Base-by-base conservation (phyloP, 1,140 invertebrate species). In the Sipha flava region DNA sequence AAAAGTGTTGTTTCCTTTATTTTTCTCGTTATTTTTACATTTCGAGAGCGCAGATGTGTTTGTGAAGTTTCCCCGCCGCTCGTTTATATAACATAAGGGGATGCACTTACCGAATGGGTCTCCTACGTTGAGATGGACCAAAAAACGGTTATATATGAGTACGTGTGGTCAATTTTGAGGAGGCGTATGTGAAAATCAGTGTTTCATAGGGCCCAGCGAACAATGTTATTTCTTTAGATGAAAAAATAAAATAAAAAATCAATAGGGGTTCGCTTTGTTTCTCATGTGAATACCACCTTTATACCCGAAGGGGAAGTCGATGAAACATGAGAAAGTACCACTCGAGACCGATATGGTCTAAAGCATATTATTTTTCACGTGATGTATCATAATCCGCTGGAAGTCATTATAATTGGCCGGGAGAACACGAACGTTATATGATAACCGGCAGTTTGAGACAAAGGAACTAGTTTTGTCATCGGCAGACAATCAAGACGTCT, bases 381-480 rank as follows among this genome's bases (percentile, higher is more conserved):
- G 68, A 49, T 72, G 43, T 26, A 72, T 49, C 68, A n/a, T 72
- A 72, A 72, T 72, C 43, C 29, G 23, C 43, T 72, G 40, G 43
- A 31, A 72, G 68, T 72, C 68, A 49, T 72, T 72, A 72, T 72
- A 72, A 72, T 72, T 72, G 68, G 26, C 68, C 26, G 43, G 68
- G 68, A 31, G 43, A 45, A 21, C 68, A 47, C 26, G 26, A 29
- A 72, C 68, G 68, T 47, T 72, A 72, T n/a, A 47, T 43, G 68
- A 47, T 40, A 47, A 45, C 68, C 23, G 14, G 26, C 68, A 45
- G 68, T 72, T 18, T 21, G 43, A 72, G 43, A 72, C 68, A 72
- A 72, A 72, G 43, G 26, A 45, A 72, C 68, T 72, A 72, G 40
- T 72, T 45, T 72, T 47, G 68, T 72, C 68, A 72, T 72, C 62